phyloP scores from a whole-genome alignment of 2,113 vertebrate species.

The Chloropsis hardwickii region DNA sequence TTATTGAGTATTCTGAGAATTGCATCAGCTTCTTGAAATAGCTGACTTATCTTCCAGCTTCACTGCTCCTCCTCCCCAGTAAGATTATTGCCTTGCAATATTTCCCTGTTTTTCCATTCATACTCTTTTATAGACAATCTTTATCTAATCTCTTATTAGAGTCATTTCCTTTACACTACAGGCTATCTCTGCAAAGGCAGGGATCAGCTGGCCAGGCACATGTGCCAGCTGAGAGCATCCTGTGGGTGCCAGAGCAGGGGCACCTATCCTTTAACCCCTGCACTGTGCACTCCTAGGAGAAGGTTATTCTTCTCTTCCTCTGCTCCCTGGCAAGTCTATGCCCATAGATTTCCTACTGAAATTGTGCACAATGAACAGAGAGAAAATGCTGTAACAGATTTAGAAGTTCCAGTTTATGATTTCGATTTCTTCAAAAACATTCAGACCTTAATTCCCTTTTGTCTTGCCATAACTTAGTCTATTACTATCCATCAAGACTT shows the following conservation, averaged over 20 bases:
- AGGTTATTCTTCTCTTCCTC: neutral
- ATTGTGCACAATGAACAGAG: neutral
- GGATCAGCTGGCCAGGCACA: neutral
- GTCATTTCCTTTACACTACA: neutral
- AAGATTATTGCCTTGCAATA: neutral
- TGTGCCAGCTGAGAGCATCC: neutral
- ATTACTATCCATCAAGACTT: neutral
- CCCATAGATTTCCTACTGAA: neutral
- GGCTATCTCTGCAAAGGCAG: neutral
- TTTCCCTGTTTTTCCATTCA: neutral
- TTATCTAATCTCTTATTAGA: neutral
- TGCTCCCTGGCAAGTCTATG: neutral
- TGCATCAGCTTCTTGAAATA: neutral
- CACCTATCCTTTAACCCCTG: neutral
- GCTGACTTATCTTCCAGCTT: neutral
- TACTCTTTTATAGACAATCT: neutral
- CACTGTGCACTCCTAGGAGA: neutral
- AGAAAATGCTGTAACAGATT: neutral
- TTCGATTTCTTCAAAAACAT: neutral
- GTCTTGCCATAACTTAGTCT: neutral
- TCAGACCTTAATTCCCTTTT: neutral
- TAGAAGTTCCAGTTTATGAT: neutral
- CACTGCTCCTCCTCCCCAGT: neutral
- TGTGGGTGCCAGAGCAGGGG: neutral
- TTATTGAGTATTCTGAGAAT: slow-evolving; percentile 6